These are phyloP conservation scores for Automeris io DNA, from an alignment of 2,888 invertebrate genomes.

Conservation along the genomic window DNA sequence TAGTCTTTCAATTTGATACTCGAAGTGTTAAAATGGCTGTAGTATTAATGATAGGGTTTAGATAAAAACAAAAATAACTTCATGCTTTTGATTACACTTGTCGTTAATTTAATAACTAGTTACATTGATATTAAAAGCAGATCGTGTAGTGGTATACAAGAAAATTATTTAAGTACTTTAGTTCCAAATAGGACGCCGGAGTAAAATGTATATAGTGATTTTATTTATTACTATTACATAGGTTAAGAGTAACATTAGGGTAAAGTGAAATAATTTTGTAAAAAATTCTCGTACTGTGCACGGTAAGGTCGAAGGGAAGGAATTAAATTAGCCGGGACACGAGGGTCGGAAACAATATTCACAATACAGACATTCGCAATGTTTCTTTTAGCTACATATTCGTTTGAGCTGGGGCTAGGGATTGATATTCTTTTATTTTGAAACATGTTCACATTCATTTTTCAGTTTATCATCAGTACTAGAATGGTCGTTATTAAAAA, in stretches of 20 bases:
- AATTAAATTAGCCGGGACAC: slow-evolving; percentile 31
- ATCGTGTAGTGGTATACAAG: no score
- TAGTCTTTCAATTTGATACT: no score
- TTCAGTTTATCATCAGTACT: slow-evolving; percentile 12
- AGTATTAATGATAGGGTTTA: no score
- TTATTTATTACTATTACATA: no score
- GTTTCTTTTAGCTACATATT: slow-evolving; percentile 32
- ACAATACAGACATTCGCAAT: slow-evolving; percentile 25
- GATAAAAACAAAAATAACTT: no score
- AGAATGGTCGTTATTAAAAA: slow-evolving; percentile 2
- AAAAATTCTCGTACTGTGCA: slow-evolving; percentile 23
- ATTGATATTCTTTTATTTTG: slow-evolving; percentile 19
- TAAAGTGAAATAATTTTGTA: slow-evolving; percentile 19
- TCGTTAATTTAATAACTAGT: no score
- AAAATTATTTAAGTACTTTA: no score
- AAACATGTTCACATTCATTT: slow-evolving; percentile 23
- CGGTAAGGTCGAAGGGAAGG: slow-evolving; percentile 23
- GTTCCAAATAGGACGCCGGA: no score
- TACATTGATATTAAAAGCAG: no score
- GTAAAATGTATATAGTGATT: no score
- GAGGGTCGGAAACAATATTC: slow-evolving; percentile 17
- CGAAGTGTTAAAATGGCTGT: no score
- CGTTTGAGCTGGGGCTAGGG: slow-evolving; percentile 17
- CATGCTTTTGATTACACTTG: no score
- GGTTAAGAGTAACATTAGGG: slow-evolving; percentile 8